Percentiles rank a stretch among this genome's conserved stretches.
Conservation (phyloP, 2,113 vertebrate species). For the Cyprinodon brontotheroides region DNA sequence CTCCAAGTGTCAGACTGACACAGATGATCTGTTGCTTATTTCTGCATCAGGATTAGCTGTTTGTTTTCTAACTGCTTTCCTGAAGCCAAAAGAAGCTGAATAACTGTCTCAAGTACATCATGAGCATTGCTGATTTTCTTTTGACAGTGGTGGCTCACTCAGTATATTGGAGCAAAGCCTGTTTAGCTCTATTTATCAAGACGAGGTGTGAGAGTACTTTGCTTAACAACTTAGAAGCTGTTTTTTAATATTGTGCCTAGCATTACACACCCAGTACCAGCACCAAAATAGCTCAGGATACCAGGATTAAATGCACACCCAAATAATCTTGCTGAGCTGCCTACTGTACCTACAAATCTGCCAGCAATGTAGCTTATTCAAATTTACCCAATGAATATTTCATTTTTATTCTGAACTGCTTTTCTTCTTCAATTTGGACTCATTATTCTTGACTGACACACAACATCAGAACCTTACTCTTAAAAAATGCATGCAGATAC, state of each 20-base stretch:
- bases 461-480: conserved; percentile 39
- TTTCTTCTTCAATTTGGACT: conserved; percentile 65
- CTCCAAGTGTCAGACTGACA: neutral
- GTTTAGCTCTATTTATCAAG: conserved; percentile 19
- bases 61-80: conserved; percentile 5
- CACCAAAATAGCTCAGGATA: conserved; percentile 60
- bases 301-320: conserved; percentile 52
- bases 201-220: conserved; percentile 17
- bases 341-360: conserved; percentile 48
- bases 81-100: conserved; percentile 3
- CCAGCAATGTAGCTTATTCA: conserved; percentile 72
- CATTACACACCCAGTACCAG: conserved; percentile 29
- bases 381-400: conserved; percentile 77
- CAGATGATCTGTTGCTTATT: neutral
- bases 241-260: conserved; percentile 37
- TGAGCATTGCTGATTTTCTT: conserved; percentile 11
- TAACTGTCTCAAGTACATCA: neutral
- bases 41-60: conserved; percentile 4
- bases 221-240: conserved; percentile 37
- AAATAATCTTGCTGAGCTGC: conserved; percentile 55
- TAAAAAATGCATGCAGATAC: conserved; percentile 48
- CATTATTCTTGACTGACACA: conserved; percentile 44
- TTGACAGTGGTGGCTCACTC: conserved; percentile 3
- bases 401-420: conserved; percentile 64
- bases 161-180: conserved; percentile 21